Evolutionary conservation across 1,140 invertebrate species (phyloP), one percentile per base, ranked within the genome.

Genomic region (Brachionus manjavacas): DNA sequence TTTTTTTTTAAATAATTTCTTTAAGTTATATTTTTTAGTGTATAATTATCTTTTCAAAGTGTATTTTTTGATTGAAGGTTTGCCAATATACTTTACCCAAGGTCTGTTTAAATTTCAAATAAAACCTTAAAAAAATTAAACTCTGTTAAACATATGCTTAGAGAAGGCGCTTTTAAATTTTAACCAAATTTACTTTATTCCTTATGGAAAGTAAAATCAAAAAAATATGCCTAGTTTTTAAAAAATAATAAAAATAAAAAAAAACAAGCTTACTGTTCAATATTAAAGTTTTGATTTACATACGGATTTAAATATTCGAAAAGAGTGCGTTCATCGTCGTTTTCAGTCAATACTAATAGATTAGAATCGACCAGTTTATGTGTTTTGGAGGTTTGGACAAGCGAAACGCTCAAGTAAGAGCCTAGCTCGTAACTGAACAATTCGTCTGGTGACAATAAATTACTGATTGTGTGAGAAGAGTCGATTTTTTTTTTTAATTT

Each of bases 221-320:
- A 52, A 52, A 52, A 52, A 52, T n/a, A 60, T 20, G 6, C 52
- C 20, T 39, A 39, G n/a, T 64, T 28, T 64, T 28, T 20, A 4
- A 23, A n/a, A 64, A 64, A 64, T 8, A 20, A 11, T 3, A 25
- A 9, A 25, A 64, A 23, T 64, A 11, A 64, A 0, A 12, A 7
- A 68, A 68, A 31, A 28, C 1, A 16, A 72, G 41, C 28, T 52
- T 76, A 76, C 72, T 76, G 46, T 76, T 76, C 72, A 49, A 76
- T 25, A 49, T 76, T 76, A 76, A 76, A 76, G 49, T 76, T 76
- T 25, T 76, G 39, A 49, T 49, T 76, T 76, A 76, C 25, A 76
- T 76, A 76, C 39, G 72, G 72, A 76, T 76, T 76, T 76, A 76
- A 76, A 76, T 76, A 49, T 49, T 76, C 72, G 46, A 25, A 49